These are phyloP conservation scores for Phenacoccus solenopsis DNA, from an alignment of 1,140 invertebrate species.

Conservation along the genomic window DNA sequence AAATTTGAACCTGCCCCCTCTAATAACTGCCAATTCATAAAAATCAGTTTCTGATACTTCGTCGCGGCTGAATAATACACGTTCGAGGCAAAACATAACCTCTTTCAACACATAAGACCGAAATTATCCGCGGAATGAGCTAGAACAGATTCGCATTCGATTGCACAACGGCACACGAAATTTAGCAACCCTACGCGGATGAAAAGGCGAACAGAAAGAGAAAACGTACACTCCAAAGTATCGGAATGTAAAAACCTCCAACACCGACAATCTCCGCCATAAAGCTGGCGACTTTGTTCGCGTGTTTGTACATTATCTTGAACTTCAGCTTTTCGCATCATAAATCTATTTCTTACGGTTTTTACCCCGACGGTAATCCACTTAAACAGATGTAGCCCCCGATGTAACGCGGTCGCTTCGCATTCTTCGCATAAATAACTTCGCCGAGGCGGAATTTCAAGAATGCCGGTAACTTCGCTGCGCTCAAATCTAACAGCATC, in stretches of 20 bases:
- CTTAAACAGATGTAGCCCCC: neutral
- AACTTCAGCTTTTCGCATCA: neutral
- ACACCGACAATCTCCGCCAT: neutral
- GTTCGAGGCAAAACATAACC: too few species aligned
- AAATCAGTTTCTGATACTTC: too few species aligned
- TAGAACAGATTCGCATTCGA: too few species aligned
- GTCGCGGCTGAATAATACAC: too few species aligned
- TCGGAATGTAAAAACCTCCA: too few species aligned
- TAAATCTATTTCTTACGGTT: conserved; percentile 6
- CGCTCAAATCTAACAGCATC: neutral
- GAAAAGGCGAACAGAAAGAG: neutral
- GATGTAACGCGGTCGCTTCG: neutral
- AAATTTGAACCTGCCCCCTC: too few species aligned
- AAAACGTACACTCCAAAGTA: too few species aligned
- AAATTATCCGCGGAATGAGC: too few species aligned
- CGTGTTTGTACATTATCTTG: conserved; percentile 7
- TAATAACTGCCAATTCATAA: too few species aligned
- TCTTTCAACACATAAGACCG: too few species aligned
- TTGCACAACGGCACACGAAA: too few species aligned
- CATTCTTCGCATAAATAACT: neutral
- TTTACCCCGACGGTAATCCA: neutral
- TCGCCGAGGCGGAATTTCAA: neutral
- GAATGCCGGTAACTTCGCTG: neutral
- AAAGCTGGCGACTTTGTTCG: neutral
- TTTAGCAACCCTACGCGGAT: too few species aligned